Conservation (phyloP, 2,888 invertebrate genomes). For the Ornithoptera priamus region DNA sequence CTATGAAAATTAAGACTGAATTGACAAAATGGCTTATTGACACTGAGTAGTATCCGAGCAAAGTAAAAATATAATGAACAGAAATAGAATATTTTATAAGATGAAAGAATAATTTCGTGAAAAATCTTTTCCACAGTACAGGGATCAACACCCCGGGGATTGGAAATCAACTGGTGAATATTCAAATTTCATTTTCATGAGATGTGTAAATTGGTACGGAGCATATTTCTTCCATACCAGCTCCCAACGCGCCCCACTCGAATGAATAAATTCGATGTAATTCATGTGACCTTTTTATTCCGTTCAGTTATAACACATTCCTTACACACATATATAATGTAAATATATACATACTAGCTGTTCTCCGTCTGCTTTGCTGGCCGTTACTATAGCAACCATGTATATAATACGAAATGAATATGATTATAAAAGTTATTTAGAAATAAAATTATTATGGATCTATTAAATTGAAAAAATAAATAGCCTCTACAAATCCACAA, state of each 20-base stretch:
- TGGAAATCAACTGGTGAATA: conserved; percentile 42
- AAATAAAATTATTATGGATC: too few species aligned
- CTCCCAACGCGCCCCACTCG: conserved; percentile 32
- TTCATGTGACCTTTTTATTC: conserved; percentile 26
- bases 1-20: not conserved
- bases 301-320: conserved; percentile 17
- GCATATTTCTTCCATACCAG: conserved; percentile 44
- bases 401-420: too few species aligned
- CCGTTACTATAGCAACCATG: too few species aligned
- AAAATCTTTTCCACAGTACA: conserved; percentile 12
- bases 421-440: too few species aligned
- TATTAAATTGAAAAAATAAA: too few species aligned
- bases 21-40: not conserved
- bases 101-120: not conserved
- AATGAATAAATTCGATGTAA: conserved; percentile 39
- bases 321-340: not conserved
- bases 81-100: conserved; percentile 2
- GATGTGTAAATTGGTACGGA: conserved; percentile 54
- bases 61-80: not conserved
- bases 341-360: too few species aligned
- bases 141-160: conserved; percentile 30
- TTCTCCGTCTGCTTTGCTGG: too few species aligned
- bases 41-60: not conserved
- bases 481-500: too few species aligned
- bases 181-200: conserved; percentile 57